These are phyloP conservation scores for Crypturellus undulatus DNA, from an alignment of 2,113 vertebrate genomes.

Conservation along the genomic window DNA sequence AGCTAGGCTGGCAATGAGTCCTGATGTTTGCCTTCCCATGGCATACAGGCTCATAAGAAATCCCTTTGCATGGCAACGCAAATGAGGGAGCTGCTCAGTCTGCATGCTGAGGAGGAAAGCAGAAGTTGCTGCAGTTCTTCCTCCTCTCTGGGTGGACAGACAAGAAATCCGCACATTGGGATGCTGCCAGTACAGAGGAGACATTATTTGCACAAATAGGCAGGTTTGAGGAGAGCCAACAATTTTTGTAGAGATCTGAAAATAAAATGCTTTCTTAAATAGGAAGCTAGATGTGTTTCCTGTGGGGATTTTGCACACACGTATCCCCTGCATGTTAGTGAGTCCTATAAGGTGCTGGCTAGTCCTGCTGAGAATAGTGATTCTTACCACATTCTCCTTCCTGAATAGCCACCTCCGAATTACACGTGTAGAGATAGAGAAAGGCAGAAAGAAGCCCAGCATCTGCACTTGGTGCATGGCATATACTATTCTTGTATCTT, in stretches of 20 bases:
- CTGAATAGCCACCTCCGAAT: neutral
- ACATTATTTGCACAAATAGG: neutral
- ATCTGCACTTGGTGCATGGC: neutral
- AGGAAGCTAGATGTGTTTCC: neutral
- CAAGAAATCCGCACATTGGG: neutral
- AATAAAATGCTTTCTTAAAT: neutral
- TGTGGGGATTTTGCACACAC: neutral
- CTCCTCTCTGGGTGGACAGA: neutral
- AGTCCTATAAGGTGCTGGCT: neutral
- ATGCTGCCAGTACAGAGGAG: neutral
- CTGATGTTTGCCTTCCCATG: neutral
- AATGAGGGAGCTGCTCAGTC: neutral
- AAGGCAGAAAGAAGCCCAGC: neutral
- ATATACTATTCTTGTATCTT: neutral
- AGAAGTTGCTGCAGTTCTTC: neutral
- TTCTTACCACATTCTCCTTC: fast-evolving
- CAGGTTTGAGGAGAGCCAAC: neutral
- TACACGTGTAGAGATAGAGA: neutral
- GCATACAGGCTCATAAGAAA: neutral
- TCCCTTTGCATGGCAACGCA: fast-evolving
- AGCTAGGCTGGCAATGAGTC: neutral
- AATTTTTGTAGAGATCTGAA: neutral
- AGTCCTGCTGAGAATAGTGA: neutral
- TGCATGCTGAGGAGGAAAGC: fast-evolving
- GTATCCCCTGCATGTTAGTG: neutral